Conservation (phyloP, 2,888 invertebrate species). For the Habroteleia sp. region DNA sequence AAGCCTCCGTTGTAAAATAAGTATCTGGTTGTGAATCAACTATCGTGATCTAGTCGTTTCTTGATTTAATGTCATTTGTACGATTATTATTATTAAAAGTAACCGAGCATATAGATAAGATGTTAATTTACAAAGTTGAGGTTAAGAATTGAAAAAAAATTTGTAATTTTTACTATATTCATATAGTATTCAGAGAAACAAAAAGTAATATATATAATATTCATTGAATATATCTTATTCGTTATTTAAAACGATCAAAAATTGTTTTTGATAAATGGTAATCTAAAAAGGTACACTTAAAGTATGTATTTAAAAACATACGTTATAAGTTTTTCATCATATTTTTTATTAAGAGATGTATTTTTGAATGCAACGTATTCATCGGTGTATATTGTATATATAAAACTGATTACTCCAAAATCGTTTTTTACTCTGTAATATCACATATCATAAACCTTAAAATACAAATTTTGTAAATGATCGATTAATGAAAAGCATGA, state of each 20-base stretch:
- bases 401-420: background rate
- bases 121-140: slow-evolving; percentile 20
- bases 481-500: slow-evolving; percentile 10
- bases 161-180: too few relatives aligned
- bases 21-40: slow-evolving; percentile 75
- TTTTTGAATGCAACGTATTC: too few relatives aligned
- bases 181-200: too few relatives aligned
- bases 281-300: too few relatives aligned
- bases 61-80: slow-evolving; percentile 70
- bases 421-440: background rate
- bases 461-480: slow-evolving; percentile 36
- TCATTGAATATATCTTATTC: too few relatives aligned
- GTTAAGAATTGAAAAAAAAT: slow-evolving; percentile 21
- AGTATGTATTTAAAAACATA: too few relatives aligned
- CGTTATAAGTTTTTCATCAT: too few relatives aligned
- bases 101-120: slow-evolving; percentile 18
- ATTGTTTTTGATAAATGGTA: too few relatives aligned
- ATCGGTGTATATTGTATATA: background rate
- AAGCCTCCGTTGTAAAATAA: slow-evolving; percentile 75
- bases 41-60: slow-evolving; percentile 79
- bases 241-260: too few relatives aligned
- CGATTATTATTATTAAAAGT: slow-evolving; percentile 24
- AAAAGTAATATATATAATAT: too few relatives aligned
- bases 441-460: slow-evolving; percentile 37
- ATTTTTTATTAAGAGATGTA: too few relatives aligned